Evolutionary conservation across 1,140 invertebrate genomes (phyloP).

Genomic region (Camponotus floridanus): DNA sequence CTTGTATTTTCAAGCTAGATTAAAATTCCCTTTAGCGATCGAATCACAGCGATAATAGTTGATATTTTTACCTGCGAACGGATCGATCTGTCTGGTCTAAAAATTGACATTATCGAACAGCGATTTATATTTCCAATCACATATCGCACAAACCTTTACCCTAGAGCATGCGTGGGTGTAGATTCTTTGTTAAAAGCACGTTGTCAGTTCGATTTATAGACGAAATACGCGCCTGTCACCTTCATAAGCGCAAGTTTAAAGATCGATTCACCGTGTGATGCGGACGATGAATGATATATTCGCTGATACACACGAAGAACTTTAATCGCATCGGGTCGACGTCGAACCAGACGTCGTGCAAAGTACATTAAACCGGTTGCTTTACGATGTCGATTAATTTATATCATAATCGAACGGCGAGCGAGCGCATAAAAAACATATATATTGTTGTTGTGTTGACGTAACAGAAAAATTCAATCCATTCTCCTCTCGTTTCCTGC

Average conservation of each 20-base stretch:
- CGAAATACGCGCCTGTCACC: conserved; percentile 30
- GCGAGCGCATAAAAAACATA: conserved; percentile 24
- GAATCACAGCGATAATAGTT: neutral
- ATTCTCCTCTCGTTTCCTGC: conserved; percentile 16
- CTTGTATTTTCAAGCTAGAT: too few species aligned
- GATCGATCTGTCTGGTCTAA: neutral
- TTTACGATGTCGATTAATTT: conserved; percentile 46
- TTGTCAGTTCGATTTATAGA: conserved; percentile 35
- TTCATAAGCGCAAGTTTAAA: conserved; percentile 35
- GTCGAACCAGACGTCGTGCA: neutral
- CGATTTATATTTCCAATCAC: conserved; percentile 9
- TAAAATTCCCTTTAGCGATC: neutral
- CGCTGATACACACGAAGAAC: neutral
- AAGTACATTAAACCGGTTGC: conserved; percentile 42
- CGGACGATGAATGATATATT: conserved; percentile 12
- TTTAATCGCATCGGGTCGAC: conserved; percentile 37
- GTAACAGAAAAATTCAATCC: neutral
- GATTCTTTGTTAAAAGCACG: conserved; percentile 14
- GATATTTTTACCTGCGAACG: neutral
- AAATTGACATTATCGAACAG: neutral
- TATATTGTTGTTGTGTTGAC: neutral
- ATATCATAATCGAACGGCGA: conserved; percentile 50
- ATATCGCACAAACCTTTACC: neutral
- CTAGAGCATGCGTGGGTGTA: conserved; percentile 15
- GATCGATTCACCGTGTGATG: conserved; percentile 14